A percentile compares a stretch with the other conserved stretches of the same genome.
These are phyloP conservation scores for Psophia crepitans DNA, from an alignment of 2,113 vertebrate genomes.

Conservation along the genomic window DNA sequence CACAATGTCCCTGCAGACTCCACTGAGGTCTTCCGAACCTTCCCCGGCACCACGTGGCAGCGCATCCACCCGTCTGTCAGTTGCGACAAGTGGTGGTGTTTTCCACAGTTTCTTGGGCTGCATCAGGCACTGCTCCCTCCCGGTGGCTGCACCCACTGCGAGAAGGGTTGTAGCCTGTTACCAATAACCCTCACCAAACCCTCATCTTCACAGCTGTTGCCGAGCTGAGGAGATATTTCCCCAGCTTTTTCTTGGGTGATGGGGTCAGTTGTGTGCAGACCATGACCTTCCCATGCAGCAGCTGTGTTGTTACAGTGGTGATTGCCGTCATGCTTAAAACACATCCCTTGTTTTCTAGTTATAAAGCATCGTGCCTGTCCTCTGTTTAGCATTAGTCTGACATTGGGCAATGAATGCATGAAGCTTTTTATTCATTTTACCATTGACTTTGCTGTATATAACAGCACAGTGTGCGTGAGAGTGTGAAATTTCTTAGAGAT, in stretches of 20 bases:
- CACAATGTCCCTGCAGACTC: fast-evolving
- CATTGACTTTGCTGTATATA: background rate
- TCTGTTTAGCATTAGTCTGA: background rate
- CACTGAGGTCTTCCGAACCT: fast-evolving
- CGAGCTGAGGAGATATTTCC: background rate
- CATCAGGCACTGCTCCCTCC: background rate
- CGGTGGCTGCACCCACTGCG: fast-evolving
- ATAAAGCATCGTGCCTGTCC: background rate
- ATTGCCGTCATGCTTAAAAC: background rate
- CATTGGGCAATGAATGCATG: background rate
- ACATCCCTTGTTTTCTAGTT: background rate
- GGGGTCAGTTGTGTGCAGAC: background rate
- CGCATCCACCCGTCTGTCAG: fast-evolving
- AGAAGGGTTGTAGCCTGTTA: background rate
- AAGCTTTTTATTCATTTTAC: background rate
- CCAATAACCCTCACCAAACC: too few species aligned
- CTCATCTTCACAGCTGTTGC: background rate
- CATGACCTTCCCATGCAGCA: fast-evolving
- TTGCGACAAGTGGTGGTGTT: background rate
- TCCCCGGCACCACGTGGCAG: fast-evolving
- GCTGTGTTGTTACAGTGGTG: fast-evolving
- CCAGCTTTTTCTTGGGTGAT: background rate
- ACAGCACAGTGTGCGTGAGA: too few species aligned
- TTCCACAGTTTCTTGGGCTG: background rate
- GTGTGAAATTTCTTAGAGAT: background rate